Base-by-base conservation (phyloP, 2,113 vertebrate species). In the Oryzias melastigma region DNA sequence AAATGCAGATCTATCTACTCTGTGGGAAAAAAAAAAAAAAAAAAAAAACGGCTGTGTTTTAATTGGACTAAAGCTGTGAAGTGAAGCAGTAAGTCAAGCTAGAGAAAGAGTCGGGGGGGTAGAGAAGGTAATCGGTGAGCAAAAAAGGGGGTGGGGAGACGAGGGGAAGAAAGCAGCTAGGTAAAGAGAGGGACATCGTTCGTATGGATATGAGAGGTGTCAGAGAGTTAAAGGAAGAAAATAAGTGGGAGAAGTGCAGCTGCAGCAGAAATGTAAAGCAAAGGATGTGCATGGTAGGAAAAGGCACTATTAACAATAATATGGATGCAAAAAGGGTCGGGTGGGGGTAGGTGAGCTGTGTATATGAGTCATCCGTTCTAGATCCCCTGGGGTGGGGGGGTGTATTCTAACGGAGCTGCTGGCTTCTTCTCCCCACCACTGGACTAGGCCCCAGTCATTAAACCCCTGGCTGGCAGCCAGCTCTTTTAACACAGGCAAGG, bases 371-470 rank as follows among this genome's bases (percentile, higher is more conserved):
- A 93, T 89, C 84, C 78, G 81, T 88, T 78, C 80, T 80, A 74
- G 76, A 88, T 88, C 86, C 92, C 89, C 83, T 78, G 73, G 86
- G 91, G 89, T 82, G 29, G 49, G 52, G 85, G 90, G 88, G 64
- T 58, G 75, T 89, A 89, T 88, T 92, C 85, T 88, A 91, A 90
- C 90, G 81, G 84, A 91, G 91, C 91, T 90, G 87, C 87, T 88
- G 88, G 88, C 90, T 89, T 88, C 88, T 89, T 88, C 90, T 90
- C 93, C 93, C 93, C 92, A 92, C 94, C 93, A 95, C 92, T 94
- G 88, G 88, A 93, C 91, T 94, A 94, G 93, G 93, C 94, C 95
- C 94, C 94, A 95, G 95, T 98, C 95, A 98, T 98, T 97, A 98
- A 98, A 96, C 93, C 90, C 77, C 92, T 98, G 97, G 95, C 95